A percentile compares a stretch with the other conserved stretches of the same genome.
phyloP scores from a whole-genome alignment of 2,113 vertebrate species.

The Equus przewalskii region DNA sequence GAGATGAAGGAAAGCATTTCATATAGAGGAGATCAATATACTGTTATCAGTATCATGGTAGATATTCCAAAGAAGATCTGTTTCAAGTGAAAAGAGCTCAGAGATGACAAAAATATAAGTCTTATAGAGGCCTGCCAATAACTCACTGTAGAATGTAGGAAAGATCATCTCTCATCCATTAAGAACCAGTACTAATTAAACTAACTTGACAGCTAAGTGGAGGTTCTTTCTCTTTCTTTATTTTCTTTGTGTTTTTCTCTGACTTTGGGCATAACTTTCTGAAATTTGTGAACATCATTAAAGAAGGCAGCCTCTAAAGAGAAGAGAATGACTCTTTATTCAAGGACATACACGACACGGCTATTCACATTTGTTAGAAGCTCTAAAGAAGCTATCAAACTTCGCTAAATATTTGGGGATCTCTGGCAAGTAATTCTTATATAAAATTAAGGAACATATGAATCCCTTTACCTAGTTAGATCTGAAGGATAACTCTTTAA shows the following conservation, averaged over 20 bases:
- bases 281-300: not conserved
- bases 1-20: not conserved
- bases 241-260: not conserved
- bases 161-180: too few species aligned
- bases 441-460: not conserved
- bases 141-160: not conserved
- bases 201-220: too few species aligned
- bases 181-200: not conserved
- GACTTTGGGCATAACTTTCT: not conserved
- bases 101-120: not conserved
- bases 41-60: not conserved
- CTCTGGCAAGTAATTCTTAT: not conserved
- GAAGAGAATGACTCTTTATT: not conserved
- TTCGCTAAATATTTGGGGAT: not conserved
- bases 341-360: not conserved
- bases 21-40: not conserved
- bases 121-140: not conserved
- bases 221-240: not conserved
- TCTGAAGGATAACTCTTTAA: not conserved
- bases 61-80: not conserved
- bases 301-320: not conserved
- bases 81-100: not conserved
- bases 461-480: not conserved
- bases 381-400: not conserved
- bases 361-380: not conserved